Percentiles rank a stretch among this genome's conserved stretches.
Evolutionary conservation across 2,797 vertebrate genomes (phyloP).

Genomic region (Hypotaenidia philippensis): DNA sequence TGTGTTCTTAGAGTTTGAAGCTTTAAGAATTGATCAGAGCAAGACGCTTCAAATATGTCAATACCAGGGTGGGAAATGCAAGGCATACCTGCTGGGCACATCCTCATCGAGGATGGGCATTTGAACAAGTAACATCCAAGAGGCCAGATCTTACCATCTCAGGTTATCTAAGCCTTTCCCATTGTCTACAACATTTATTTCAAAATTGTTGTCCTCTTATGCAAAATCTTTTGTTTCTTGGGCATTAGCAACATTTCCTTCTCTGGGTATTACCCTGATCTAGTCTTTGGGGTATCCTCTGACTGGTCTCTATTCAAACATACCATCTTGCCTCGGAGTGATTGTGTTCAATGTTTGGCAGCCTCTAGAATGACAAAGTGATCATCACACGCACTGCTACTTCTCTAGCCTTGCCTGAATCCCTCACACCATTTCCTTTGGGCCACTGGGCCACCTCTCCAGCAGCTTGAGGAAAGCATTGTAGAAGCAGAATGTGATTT

Average conservation of each 20-base stretch:
- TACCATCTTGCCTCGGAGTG: neutral
- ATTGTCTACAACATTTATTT: neutral
- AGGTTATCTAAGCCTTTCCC: neutral
- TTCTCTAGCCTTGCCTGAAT: neutral
- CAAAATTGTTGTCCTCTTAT: neutral
- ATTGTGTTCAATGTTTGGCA: neutral
- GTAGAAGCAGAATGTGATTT: neutral
- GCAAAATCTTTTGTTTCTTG: neutral
- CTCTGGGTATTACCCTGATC: neutral
- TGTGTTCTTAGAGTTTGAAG: neutral
- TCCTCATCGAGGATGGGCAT: neutral
- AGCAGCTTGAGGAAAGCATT: neutral
- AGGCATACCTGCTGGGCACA: neutral
- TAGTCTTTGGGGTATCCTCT: neutral
- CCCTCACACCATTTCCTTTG: neutral
- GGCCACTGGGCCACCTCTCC: neutral
- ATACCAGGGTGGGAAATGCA: neutral
- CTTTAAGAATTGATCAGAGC: neutral
- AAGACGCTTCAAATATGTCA: neutral
- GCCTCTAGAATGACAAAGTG: neutral
- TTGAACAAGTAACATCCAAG: slow-evolving; percentile 2
- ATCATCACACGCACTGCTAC: neutral
- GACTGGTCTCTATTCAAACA: neutral
- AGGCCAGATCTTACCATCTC: neutral
- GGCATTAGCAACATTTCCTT: neutral